Conservation (phyloP, 2,888 invertebrate genomes). For the Caprella mutica region DNA sequence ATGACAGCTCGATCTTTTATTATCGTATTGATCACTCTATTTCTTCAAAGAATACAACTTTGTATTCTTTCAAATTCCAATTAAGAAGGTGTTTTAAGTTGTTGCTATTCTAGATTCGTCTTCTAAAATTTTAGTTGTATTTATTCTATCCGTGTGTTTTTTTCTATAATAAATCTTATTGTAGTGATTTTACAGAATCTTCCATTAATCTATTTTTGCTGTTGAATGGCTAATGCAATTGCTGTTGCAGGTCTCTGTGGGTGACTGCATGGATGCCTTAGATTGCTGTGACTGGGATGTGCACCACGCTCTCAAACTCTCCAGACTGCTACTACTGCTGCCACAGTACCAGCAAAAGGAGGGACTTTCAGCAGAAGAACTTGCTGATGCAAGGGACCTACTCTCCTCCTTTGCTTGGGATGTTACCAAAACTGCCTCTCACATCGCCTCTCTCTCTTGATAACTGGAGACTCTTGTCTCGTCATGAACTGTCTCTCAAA, state of each 20-base stretch:
- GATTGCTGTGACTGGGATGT: conserved; percentile 81
- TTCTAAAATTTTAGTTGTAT: too few relatives aligned
- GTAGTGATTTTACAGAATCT: too few relatives aligned
- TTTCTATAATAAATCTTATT: not conserved
- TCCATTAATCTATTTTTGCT: too few relatives aligned
- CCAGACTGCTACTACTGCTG: conserved; percentile 51
- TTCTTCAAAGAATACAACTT: too few relatives aligned
- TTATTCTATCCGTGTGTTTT: too few relatives aligned
- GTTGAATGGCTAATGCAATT: conserved; percentile 34
- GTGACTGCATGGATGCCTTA: conserved; percentile 65
- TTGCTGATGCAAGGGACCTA: conserved; percentile 4
- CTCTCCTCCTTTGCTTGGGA: conserved; percentile 34
- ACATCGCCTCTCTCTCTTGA: conserved; percentile 19
- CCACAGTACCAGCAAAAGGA: conserved; percentile 15
- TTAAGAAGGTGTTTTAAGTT: too few relatives aligned
- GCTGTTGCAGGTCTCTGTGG: conserved; percentile 40
- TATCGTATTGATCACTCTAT: too few relatives aligned
- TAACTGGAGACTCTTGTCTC: not conserved
- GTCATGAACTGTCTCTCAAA: not conserved
- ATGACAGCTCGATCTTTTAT: too few relatives aligned
- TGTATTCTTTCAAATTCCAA: too few relatives aligned
- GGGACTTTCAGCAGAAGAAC: conserved; percentile 14
- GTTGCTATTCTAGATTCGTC: too few relatives aligned
- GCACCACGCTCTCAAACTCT: conserved; percentile 71
- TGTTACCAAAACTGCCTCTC: conserved; percentile 32